phyloP scores from a whole-genome alignment of 2,113 vertebrate species.

The Sakesphorus luctuosus region DNA sequence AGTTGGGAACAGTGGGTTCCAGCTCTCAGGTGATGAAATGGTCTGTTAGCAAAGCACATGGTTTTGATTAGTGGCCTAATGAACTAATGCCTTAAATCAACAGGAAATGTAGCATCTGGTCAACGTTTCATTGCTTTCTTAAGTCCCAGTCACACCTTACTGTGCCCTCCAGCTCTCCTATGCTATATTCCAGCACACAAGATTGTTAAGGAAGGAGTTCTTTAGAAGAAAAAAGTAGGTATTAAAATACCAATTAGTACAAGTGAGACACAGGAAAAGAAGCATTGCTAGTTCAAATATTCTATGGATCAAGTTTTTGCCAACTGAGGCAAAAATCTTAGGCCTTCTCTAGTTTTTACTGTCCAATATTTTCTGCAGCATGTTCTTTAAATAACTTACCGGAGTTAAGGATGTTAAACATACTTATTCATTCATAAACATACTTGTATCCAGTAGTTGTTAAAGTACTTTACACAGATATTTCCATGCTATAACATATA shows the following conservation, averaged over 20 bases:
- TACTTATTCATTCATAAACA: neutral
- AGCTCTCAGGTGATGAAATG: conserved; percentile 31
- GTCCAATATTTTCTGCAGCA: neutral
- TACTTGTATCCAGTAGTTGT: neutral
- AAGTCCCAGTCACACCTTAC: neutral
- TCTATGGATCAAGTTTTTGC: neutral
- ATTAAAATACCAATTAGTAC: neutral
- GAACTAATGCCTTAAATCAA: conserved; percentile 30
- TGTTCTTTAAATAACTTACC: neutral
- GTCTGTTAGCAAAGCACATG: conserved; percentile 57
- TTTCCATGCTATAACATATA: neutral
- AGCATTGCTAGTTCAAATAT: neutral
- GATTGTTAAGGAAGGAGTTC: neutral
- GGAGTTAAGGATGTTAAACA: neutral
- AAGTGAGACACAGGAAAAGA: neutral
- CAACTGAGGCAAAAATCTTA: neutral
- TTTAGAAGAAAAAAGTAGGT: neutral
- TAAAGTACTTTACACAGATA: neutral
- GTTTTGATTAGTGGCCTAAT: conserved; percentile 54
- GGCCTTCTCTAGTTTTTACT: neutral
- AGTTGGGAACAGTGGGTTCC: neutral
- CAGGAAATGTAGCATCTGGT: conserved; percentile 44
- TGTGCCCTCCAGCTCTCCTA: neutral
- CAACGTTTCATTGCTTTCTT: neutral
- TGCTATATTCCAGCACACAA: neutral